Conservation (phyloP, 2,797 vertebrate genomes). For the Eulemur albifrons region DNA sequence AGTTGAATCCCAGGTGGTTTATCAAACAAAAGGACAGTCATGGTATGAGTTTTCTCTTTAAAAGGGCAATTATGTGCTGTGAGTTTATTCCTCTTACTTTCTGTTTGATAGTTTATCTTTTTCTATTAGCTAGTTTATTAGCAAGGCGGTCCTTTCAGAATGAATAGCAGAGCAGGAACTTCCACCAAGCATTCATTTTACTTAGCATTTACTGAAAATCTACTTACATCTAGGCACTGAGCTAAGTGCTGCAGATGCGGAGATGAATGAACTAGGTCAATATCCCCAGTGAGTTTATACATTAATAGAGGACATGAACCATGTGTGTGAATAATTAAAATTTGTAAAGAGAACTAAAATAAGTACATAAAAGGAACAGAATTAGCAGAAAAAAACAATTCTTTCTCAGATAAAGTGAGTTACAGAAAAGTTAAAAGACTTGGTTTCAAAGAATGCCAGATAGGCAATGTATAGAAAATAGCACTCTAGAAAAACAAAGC, state of each 20-base stretch:
- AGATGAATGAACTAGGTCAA: neutral
- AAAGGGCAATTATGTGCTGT: too few relatives aligned
- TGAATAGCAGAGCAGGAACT: neutral
- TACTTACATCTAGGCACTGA: neutral
- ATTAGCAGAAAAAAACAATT: neutral
- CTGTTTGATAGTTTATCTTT: too few relatives aligned
- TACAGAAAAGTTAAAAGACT: neutral
- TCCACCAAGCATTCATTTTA: neutral
- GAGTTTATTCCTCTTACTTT: too few relatives aligned
- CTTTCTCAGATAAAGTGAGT: constrained; percentile 9
- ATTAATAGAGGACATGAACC: neutral
- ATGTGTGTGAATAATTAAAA: neutral
- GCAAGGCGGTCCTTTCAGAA: too few relatives aligned
- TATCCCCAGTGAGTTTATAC: neutral
- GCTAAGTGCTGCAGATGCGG: neutral
- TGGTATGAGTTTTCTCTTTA: too few relatives aligned
- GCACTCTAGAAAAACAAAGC: neutral
- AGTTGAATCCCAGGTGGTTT: too few relatives aligned
- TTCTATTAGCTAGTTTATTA: too few relatives aligned
- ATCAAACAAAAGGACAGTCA: too few relatives aligned
- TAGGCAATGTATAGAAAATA: neutral
- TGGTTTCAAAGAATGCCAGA: neutral
- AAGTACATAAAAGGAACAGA: neutral
- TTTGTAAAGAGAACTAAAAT: neutral
- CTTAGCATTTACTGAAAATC: neutral